Base-by-base conservation (phyloP, 1,140 invertebrate genomes). In the Drosophila lacertosa region DNA sequence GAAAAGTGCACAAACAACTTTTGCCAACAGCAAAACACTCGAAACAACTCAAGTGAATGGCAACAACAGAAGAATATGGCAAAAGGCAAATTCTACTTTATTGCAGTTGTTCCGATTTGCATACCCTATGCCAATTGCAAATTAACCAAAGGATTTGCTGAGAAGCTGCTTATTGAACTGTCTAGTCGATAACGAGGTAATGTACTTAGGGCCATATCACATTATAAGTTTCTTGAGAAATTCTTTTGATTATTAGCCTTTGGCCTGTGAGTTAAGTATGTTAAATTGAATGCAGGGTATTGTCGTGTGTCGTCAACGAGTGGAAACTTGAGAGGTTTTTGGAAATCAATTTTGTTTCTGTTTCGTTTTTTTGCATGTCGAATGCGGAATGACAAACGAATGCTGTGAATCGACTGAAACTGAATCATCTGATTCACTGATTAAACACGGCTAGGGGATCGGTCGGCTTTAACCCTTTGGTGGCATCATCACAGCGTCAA, bases 391-490 rank as follows among this genome's bases (percentile, higher is more conserved):
- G 82, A 82, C 64, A 75, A 68, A 79, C 68, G 70, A 63, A 74
- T 55, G 50, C 55, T 59, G 54, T 55, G 78, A 77, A 83, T 83
- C 59, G 79, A 63, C 60, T 70, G 69, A 72, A 72, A 42, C 69
- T 67, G 78, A 83, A 82, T 83, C 78, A 74, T 83, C 69, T 77
- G 82, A 89, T 78, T 82, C 83, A 88, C 75, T 86, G 82, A 86
- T 86, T 88, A 88, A 86, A 75, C 77, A 77, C 77, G 71, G 73
- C 54, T 35, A 20, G 22, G 15, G 35, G 57, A 42, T 64, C 37
- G 53, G 42, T 64, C 37, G 53, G 42, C 59, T 73, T 74, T 78
- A 86, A 86, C 82, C 77, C 81, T 67, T 88, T 86, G 66, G 60
- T 76, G 62, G 53, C 51, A 58, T 69, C 57, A 50, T 35, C 60